phyloP scores from a whole-genome alignment of 2,113 vertebrate species.

The Ellobius talpinus region DNA sequence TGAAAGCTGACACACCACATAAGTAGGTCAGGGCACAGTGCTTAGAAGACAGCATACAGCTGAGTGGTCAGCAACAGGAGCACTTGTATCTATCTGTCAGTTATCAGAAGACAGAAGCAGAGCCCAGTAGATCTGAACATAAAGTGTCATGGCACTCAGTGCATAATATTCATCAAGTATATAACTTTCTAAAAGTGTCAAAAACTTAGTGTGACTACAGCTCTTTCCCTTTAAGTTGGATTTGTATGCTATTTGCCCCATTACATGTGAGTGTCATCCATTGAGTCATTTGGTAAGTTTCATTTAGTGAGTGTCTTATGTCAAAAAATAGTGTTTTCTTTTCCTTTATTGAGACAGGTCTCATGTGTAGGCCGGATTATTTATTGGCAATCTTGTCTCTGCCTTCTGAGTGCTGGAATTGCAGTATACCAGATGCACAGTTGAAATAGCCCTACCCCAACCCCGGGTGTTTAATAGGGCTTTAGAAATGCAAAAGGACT shows the following conservation, averaged over 20 bases:
- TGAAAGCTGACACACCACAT: background rate
- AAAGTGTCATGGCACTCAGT: background rate
- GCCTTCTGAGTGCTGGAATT: background rate
- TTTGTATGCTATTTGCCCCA: background rate
- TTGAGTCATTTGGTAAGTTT: background rate
- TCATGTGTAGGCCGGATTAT: background rate
- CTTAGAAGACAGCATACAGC: background rate
- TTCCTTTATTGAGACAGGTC: background rate
- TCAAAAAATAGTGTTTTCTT: background rate
- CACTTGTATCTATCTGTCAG: background rate
- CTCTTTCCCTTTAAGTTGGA: background rate
- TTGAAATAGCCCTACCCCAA: background rate
- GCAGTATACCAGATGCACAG: background rate
- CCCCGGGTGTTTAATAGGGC: background rate
- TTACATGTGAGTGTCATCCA: background rate
- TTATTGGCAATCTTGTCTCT: background rate
- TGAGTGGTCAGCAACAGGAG: background rate
- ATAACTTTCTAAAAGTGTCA: background rate
- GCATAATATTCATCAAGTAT: background rate
- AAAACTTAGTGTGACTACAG: background rate
- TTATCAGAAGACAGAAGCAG: background rate
- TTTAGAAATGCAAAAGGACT: background rate
- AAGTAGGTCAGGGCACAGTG: background rate
- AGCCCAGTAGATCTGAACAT: background rate
- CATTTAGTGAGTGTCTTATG: background rate